Conservation (phyloP, 1,140 invertebrate species). For the Magallana gigas region DNA sequence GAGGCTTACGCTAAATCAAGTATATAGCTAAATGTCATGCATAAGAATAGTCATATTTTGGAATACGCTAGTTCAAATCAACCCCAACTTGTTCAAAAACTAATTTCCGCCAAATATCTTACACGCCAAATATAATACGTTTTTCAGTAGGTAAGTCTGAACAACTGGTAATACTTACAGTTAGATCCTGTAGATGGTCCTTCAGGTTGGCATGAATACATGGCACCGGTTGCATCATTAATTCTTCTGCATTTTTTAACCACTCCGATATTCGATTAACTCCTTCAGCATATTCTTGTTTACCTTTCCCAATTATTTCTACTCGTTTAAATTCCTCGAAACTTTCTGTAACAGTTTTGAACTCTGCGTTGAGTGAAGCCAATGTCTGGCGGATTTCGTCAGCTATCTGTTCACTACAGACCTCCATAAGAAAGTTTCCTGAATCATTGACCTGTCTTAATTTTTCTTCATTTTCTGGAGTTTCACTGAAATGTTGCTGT, state of each 20-base stretch:
- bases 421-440: slow-evolving; percentile 92
- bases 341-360: slow-evolving; percentile 83
- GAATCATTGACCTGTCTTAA: slow-evolving; percentile 90
- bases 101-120: no score
- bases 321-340: slow-evolving; percentile 84
- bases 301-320: slow-evolving; percentile 90
- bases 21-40: no score
- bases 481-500: slow-evolving; percentile 90
- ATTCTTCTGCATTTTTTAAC: slow-evolving; percentile 87
- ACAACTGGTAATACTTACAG: slow-evolving; percentile 78
- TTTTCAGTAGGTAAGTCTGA: no score
- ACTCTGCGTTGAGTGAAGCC: slow-evolving; percentile 85
- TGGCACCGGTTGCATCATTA: slow-evolving; percentile 74
- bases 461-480: slow-evolving; percentile 93
- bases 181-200: slow-evolving; percentile 88
- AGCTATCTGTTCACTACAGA: slow-evolving; percentile 89
- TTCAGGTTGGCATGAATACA: slow-evolving; percentile 89
- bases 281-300: slow-evolving; percentile 89
- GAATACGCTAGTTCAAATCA: no score
- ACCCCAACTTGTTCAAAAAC: no score
- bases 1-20: no score
- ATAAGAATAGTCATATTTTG: no score
- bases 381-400: slow-evolving; percentile 88
- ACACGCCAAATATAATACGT: no score
- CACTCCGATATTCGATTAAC: slow-evolving; percentile 88